phyloP scores from a whole-genome alignment of 2,113 vertebrate species.

The Solea solea region DNA sequence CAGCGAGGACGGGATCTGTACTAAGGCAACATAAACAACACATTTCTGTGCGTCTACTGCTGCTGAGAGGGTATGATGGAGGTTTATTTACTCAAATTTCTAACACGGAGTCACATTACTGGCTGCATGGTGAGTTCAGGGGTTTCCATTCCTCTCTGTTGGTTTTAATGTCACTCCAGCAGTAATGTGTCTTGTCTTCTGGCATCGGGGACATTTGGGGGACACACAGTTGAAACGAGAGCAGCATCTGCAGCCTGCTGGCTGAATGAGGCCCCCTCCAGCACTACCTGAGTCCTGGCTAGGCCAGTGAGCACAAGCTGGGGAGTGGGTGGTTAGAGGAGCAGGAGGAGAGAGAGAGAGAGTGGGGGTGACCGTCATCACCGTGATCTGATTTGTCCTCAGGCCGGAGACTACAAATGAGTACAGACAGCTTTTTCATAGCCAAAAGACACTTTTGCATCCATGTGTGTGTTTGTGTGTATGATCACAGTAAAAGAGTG shows the following conservation, averaged over 20 bases:
- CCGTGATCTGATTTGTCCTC: slow-evolving; percentile 65
- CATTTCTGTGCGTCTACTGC: slow-evolving; percentile 31
- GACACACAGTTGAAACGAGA: slow-evolving; percentile 38
- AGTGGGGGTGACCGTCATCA: slow-evolving; percentile 27
- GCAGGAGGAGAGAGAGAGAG: slow-evolving; percentile 2
- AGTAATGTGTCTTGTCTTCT: slow-evolving; percentile 54
- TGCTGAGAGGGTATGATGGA: slow-evolving; percentile 33
- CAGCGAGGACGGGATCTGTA: slow-evolving; percentile 54
- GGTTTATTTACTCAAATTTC: slow-evolving; percentile 37
- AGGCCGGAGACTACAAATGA: slow-evolving; percentile 72
- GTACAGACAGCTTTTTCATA: slow-evolving; percentile 74
- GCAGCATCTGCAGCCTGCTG: slow-evolving; percentile 67
- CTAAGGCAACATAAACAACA: slow-evolving; percentile 51
- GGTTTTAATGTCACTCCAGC: slow-evolving; percentile 51
- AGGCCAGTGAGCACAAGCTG: slow-evolving; percentile 55
- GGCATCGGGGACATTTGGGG: slow-evolving; percentile 60
- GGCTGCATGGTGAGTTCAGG: slow-evolving; percentile 30
- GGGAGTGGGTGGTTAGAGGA: slow-evolving; percentile 4
- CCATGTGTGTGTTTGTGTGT: slow-evolving; percentile 42
- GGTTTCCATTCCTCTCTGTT: slow-evolving; percentile 42
- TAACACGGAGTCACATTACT: slow-evolving; percentile 16
- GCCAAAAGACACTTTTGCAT: slow-evolving; percentile 75
- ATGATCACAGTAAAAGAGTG: background rate
- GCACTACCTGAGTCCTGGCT: slow-evolving; percentile 70
- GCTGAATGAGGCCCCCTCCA: slow-evolving; percentile 31